These are phyloP conservation scores for Pseudomyrmex sp. DNA, from an alignment of 1,140 invertebrate genomes.

Conservation along the genomic window DNA sequence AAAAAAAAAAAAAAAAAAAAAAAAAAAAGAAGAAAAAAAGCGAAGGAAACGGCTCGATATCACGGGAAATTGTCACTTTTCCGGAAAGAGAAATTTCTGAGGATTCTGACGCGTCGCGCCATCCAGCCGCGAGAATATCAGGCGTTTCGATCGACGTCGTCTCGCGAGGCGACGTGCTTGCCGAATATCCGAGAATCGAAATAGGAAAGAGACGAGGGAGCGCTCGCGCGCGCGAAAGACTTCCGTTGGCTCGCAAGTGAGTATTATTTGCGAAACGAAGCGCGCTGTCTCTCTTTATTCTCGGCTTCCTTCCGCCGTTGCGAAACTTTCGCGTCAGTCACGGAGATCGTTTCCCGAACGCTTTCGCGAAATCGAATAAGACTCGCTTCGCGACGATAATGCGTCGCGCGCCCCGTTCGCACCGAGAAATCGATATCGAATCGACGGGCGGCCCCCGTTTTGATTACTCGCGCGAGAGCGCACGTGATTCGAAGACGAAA, in stretches of 20 bases:
- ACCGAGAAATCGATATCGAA: neutral
- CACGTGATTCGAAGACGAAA: conserved; percentile 66
- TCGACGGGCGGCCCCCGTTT: conserved; percentile 25
- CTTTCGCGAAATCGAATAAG: conserved; percentile 51
- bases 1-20: no score
- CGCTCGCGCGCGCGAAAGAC: no score
- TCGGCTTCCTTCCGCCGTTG: neutral
- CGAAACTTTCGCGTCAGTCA: conserved; percentile 60
- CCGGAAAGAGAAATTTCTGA: conserved; percentile 24
- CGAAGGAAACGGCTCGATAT: conserved; percentile 3
- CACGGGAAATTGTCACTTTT: conserved; percentile 49
- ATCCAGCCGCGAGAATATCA: neutral
- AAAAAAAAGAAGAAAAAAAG: no score
- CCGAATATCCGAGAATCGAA: conserved; percentile 22
- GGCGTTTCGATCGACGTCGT: conserved; percentile 17
- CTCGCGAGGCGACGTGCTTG: conserved; percentile 21
- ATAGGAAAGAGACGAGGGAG: neutral
- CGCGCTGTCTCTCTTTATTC: neutral
- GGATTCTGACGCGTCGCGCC: conserved; percentile 11
- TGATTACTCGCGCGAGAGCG: conserved; percentile 66
- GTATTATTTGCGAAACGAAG: conserved; percentile 33
- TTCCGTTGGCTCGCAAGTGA: neutral
- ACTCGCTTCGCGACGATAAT: conserved; percentile 15
- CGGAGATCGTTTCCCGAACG: conserved; percentile 6
- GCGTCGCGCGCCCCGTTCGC: conserved; percentile 3